phyloP scores from a whole-genome alignment of 2,888 invertebrate species.

The Chymomyza amoena region DNA sequence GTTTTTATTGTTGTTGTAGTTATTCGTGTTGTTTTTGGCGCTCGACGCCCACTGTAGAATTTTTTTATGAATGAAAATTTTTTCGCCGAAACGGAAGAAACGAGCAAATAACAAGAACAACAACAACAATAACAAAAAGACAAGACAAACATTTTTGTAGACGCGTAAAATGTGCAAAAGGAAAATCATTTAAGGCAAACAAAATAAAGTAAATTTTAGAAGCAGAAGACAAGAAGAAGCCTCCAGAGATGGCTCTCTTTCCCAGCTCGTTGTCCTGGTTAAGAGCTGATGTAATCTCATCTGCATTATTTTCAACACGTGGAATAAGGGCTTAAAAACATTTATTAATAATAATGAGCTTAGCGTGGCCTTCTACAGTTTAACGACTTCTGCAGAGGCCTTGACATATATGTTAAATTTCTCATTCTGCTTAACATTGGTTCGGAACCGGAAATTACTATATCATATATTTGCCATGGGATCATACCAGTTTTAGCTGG shows the following conservation, averaged over 20 bases:
- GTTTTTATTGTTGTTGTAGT: constrained; percentile 36
- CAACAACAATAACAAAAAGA: constrained; percentile 18
- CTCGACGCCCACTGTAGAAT: constrained; percentile 49
- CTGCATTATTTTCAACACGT: too few relatives aligned
- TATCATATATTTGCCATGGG: neutral
- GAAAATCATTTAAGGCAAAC: constrained; percentile 64
- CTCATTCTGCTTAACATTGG: neutral
- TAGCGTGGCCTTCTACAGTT: neutral
- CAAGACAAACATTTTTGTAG: constrained; percentile 40
- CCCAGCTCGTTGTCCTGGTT: neutral
- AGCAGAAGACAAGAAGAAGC: neutral
- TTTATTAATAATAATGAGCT: neutral
- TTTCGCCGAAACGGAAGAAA: constrained; percentile 31
- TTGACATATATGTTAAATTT: neutral
- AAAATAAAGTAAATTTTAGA: constrained; percentile 5
- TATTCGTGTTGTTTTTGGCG: constrained; percentile 56
- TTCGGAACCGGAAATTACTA: neutral
- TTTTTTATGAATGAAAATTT: constrained; percentile 66
- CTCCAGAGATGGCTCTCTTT: neutral
- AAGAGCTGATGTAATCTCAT: neutral
- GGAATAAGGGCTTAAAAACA: too few relatives aligned
- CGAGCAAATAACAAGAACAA: constrained; percentile 27
- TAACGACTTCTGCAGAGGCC: neutral
- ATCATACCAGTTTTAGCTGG: neutral
- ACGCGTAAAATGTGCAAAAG: constrained; percentile 69